These are phyloP conservation scores for Sebastes cheni DNA, from an alignment of 2,797 vertebrate species.

Conservation along the genomic window DNA sequence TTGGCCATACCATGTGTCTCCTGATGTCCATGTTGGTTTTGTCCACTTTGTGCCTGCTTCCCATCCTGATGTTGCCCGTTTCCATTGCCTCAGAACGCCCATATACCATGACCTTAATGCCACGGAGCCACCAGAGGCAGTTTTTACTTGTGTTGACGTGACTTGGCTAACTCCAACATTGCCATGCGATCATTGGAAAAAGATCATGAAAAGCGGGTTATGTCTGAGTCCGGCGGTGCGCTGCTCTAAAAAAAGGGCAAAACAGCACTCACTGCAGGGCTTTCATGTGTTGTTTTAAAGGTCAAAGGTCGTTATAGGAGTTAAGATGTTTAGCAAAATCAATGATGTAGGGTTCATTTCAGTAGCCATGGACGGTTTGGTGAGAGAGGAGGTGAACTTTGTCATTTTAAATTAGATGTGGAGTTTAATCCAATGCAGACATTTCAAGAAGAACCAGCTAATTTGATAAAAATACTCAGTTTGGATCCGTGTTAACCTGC, in stretches of 20 bases:
- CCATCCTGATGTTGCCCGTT: slow-evolving; percentile 36
- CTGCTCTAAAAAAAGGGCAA: not conserved
- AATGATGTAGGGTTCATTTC: not conserved
- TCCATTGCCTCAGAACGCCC: slow-evolving; percentile 70
- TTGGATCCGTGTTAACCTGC: not conserved
- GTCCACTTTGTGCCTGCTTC: slow-evolving; percentile 34
- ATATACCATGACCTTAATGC: slow-evolving; percentile 63
- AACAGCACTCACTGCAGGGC: not conserved
- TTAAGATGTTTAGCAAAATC: not conserved
- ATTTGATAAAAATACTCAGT: not conserved
- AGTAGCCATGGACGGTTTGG: not conserved
- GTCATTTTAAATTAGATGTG: not conserved
- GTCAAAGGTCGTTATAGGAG: slow-evolving; percentile 35
- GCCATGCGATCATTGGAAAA: slow-evolving; percentile 67
- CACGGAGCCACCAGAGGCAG: slow-evolving; percentile 60
- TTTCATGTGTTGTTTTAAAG: not conserved
- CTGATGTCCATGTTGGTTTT: slow-evolving; percentile 20
- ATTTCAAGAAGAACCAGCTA: not conserved
- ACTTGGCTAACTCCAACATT: slow-evolving; percentile 42
- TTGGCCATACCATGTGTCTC: not conserved
- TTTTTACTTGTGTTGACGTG: slow-evolving; percentile 65
- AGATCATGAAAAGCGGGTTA: slow-evolving; percentile 35
- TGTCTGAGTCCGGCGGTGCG: slow-evolving; percentile 8
- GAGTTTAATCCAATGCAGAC: not conserved
- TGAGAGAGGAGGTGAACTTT: not conserved